Evolutionary conservation across 2,113 vertebrate genomes (phyloP).

Genomic region (Tachuris rubrigastra): DNA sequence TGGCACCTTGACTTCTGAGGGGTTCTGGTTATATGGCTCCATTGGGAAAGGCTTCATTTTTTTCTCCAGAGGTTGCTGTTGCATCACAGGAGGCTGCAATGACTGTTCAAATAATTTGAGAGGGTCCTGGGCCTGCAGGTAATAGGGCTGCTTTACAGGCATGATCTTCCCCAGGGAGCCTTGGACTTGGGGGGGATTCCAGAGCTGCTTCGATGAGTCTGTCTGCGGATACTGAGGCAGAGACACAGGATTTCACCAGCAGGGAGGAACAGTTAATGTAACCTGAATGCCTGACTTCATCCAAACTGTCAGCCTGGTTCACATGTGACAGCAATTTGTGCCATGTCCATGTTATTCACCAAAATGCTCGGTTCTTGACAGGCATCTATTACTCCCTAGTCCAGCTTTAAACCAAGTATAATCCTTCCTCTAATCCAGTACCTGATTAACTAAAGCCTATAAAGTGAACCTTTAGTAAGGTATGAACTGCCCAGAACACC

Average conservation of each 20-base stretch:
- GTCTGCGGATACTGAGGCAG: conserved; percentile 84
- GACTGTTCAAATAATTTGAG: conserved; percentile 92
- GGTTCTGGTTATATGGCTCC: conserved; percentile 83
- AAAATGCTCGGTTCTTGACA: background rate
- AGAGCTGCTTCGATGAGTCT: conserved; percentile 90
- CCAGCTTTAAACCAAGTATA: background rate
- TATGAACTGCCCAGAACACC: background rate
- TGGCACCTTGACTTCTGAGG: conserved; percentile 87
- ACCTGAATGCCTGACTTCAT: background rate
- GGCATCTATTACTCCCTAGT: background rate
- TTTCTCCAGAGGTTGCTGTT: conserved; percentile 90
- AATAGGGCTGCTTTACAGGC: conserved; percentile 87
- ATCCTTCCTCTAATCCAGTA: background rate
- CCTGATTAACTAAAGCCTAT: background rate
- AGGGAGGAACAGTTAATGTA: background rate
- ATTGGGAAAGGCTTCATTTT: conserved; percentile 91
- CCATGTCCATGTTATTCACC: background rate
- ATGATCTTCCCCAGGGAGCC: conserved; percentile 88
- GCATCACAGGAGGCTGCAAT: conserved; percentile 77
- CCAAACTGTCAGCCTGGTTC: background rate
- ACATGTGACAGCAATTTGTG: fast-evolving
- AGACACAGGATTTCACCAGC: background rate
- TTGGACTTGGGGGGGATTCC: conserved; percentile 89
- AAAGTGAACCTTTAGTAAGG: background rate
- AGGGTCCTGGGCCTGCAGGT: conserved; percentile 86